A percentile compares a stretch with the other conserved stretches of the same genome.
These are phyloP conservation scores for Blastobasis lacticolella DNA, from an alignment of 2,888 invertebrate species.

Conservation along the genomic window DNA sequence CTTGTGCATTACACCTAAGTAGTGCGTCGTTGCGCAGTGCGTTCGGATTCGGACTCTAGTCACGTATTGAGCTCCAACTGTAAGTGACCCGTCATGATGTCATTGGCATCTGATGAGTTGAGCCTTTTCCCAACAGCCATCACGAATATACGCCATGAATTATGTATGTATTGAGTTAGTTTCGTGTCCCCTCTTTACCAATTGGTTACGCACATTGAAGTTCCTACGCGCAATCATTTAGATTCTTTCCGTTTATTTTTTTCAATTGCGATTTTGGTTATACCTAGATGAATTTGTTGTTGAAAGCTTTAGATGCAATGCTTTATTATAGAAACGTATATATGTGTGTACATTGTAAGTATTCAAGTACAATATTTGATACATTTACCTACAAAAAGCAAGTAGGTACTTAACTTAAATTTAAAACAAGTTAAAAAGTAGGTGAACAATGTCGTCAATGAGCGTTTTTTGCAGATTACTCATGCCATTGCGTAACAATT, in stretches of 20 bases:
- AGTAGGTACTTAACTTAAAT: too few species aligned
- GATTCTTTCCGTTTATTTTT: slow-evolving; percentile 6
- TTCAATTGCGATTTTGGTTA: too few species aligned
- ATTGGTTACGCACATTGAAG: slow-evolving; percentile 26
- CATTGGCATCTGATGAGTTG: slow-evolving; percentile 58
- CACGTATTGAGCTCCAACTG: slow-evolving; percentile 55
- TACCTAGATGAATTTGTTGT: slow-evolving; percentile 8
- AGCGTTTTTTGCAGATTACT: slow-evolving; percentile 25
- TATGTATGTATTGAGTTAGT: slow-evolving; percentile 4
- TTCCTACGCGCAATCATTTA: slow-evolving; percentile 5
- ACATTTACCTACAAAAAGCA: too few species aligned
- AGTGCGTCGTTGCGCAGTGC: too few species aligned
- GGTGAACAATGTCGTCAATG: slow-evolving; percentile 22
- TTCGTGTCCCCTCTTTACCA: slow-evolving; percentile 23
- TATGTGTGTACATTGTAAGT: not conserved
- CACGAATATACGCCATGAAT: slow-evolving; percentile 24
- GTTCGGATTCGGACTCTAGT: slow-evolving; percentile 34
- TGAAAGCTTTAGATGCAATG: not conserved
- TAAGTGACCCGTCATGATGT: slow-evolving; percentile 60
- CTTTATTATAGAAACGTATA: not conserved
- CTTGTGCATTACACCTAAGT: too few species aligned
- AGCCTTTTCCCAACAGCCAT: slow-evolving; percentile 34
- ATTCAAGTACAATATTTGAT: too few species aligned
- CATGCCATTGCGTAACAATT: slow-evolving; percentile 27
- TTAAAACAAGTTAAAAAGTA: too few species aligned